phyloP scores from a whole-genome alignment of 2,797 vertebrate genomes.

The Vireo griseus region DNA sequence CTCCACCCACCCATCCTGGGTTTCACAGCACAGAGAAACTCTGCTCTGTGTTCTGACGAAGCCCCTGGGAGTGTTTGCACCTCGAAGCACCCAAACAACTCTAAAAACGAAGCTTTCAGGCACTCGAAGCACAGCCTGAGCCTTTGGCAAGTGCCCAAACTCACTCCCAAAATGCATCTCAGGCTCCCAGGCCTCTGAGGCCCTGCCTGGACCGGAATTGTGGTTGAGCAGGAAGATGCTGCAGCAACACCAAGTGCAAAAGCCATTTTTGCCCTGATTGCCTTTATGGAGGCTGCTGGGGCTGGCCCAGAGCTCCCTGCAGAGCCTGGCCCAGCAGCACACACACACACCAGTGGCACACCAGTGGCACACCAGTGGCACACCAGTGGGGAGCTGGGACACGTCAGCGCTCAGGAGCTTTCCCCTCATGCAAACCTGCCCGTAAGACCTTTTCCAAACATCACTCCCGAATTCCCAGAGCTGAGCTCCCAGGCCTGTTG shows the following conservation, averaged over 20 bases:
- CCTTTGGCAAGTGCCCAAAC: not conserved
- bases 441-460: not conserved
- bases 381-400: not conserved
- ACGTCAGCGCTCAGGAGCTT: not conserved
- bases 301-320: not conserved
- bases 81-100: not conserved
- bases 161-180: not conserved
- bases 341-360: too few species aligned
- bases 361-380: not conserved
- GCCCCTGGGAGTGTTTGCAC: not conserved
- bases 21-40: not conserved
- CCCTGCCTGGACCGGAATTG: not conserved
- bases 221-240: not conserved
- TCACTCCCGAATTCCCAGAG: not conserved
- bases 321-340: not conserved
- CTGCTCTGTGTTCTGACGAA: not conserved
- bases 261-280: not conserved
- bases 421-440: not conserved
- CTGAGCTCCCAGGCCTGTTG: not conserved
- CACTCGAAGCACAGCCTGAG: not conserved
- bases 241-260: not conserved
- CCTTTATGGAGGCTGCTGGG: not conserved
- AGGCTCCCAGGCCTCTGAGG: not conserved
- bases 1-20: not conserved
- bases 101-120: accelerated